Evolutionary conservation across 2,888 invertebrate genomes (phyloP), one percentile per base, ranked within the genome.

Genomic region (Heliconius charithonia): DNA sequence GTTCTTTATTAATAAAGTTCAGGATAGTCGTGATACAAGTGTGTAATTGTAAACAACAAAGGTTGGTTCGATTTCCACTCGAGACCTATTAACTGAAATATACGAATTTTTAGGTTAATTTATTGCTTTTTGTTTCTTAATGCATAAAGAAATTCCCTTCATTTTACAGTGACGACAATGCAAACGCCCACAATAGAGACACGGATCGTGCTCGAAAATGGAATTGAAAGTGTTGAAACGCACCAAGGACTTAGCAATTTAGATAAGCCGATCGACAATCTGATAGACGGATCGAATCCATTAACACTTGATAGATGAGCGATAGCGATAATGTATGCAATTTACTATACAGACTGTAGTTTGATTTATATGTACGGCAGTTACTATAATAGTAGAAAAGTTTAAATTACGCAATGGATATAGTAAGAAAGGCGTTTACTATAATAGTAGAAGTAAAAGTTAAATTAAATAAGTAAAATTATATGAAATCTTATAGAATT

Each of bases 251-350:
- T 84, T 81, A 56, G 84, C 85, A 87, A 90, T 90, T 89, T 87
- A 90, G 92, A 92, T 92, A 89, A 87, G 81, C 71, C 83, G 86
- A 84, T 87, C 86, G 87, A 88, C 87, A 85, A 85, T 88, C 86
- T 85, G 89, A 90, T 89, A 88, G 86, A 86, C 85, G 86, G 85
- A 88, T 86, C 86, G 87, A 88, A 87, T 86, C 89, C 87, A 91
- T 90, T 91, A 90, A 85, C 81, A 82, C 81, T 82, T 89, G 90
- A 90, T 89, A 83, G 83, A 86, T 85, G 81, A 82, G 85, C 78
- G 79, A 83, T 80, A 81, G 65, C 80, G 82, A 81, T 81, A 83
- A 82, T 80, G 81, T 81, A 79, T 81, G 79, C 80, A 81, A 79
- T 80, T 79, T 82, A 75, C 79, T 79, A 76, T 75, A 56, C 62